These are phyloP conservation scores for Aelia acuminata DNA, from an alignment of 2,888 invertebrate species.

Conservation along the genomic window DNA sequence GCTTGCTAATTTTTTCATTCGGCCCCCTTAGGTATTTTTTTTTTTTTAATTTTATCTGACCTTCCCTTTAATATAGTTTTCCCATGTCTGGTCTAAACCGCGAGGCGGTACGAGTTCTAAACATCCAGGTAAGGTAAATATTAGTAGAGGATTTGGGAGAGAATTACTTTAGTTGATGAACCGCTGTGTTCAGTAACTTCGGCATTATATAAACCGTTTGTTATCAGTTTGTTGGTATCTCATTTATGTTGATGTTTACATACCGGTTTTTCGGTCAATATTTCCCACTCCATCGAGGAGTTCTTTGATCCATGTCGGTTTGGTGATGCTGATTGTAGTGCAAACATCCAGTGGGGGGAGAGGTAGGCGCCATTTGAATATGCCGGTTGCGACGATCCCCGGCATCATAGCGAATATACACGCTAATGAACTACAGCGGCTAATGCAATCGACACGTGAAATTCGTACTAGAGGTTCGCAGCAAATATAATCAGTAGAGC, in stretches of 20 bases:
- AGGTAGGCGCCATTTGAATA: neutral
- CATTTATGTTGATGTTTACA: neutral
- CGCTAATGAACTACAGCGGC: conserved; percentile 1
- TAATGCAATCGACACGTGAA: conserved; percentile 11
- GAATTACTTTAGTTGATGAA: neutral
- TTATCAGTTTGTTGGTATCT: neutral
- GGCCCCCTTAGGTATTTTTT: no score
- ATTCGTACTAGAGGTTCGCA: neutral
- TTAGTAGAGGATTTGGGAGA: neutral
- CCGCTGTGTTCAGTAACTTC: neutral
- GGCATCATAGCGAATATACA: neutral
- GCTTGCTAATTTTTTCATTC: no score
- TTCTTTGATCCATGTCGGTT: neutral
- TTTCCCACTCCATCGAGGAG: neutral
- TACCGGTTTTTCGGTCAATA: neutral
- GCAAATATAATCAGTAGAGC: neutral
- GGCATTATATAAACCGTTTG: neutral
- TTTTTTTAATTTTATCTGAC: no score
- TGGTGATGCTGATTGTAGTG: neutral
- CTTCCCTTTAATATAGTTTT: no score
- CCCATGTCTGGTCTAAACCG: neutral
- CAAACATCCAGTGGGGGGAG: neutral
- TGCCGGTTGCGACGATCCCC: neutral
- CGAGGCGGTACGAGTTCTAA: neutral
- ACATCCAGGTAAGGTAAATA: neutral